Evolutionary conservation across 2,113 vertebrate genomes (phyloP).

Genomic region (Oenanthe oenanthe): DNA sequence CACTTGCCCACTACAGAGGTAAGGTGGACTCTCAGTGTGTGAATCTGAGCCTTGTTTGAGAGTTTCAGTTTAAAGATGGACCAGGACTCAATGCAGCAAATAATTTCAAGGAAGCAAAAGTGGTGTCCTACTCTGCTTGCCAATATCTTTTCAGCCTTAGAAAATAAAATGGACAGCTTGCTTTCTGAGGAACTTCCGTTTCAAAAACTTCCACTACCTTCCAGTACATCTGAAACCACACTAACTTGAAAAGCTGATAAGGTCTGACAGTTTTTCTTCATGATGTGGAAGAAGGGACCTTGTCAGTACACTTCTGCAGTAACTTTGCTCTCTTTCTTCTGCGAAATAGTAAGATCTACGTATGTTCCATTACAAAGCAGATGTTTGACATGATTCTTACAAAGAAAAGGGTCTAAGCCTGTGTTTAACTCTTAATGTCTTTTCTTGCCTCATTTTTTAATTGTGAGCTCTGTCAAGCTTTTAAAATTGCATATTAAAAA

Average conservation of each 20-base stretch:
- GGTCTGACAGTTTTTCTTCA: not conserved
- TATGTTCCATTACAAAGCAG: not conserved
- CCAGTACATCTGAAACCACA: not conserved
- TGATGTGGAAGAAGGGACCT: not conserved
- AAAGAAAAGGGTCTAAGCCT: not conserved
- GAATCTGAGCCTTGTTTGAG: not conserved
- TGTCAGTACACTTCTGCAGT: not conserved
- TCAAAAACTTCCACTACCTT: not conserved
- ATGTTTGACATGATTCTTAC: not conserved
- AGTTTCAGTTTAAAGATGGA: not conserved
- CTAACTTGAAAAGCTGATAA: not conserved
- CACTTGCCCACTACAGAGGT: accelerated
- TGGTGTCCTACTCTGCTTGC: not conserved
- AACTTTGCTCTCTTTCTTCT: not conserved
- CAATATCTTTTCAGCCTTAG: not conserved
- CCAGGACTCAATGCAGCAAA: not conserved
- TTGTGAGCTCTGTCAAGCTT: not conserved
- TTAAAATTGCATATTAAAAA: not conserved
- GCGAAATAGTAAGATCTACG: not conserved
- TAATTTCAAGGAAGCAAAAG: not conserved
- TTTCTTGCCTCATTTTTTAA: not conserved
- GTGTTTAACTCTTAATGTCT: not conserved
- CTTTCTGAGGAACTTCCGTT: not conserved
- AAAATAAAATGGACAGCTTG: not conserved
- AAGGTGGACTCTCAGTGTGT: not conserved